Conservation (phyloP, 2,113 vertebrate genomes). For the Edolisoma coerulescens region DNA sequence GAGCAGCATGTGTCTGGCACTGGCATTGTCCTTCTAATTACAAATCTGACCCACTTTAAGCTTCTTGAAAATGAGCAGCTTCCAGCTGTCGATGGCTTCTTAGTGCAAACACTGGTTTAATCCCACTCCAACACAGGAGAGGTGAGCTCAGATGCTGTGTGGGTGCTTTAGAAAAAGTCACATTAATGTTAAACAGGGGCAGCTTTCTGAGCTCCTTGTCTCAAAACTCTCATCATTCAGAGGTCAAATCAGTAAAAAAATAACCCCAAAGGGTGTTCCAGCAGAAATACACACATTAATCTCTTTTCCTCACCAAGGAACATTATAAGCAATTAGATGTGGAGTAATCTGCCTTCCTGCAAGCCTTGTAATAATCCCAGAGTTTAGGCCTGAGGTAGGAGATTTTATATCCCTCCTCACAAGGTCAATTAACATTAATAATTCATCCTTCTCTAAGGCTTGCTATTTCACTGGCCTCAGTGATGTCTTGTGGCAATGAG, state of each 20-base stretch:
- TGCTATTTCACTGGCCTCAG: background rate
- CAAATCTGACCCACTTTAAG: background rate
- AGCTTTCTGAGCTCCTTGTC: slow-evolving; percentile 1
- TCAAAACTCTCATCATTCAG: background rate
- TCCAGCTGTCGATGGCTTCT: background rate
- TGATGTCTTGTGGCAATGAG: background rate
- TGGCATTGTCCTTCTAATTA: background rate
- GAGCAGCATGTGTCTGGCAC: background rate
- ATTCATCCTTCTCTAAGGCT: slow-evolving; percentile 34
- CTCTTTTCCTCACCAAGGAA: background rate
- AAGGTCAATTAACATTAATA: slow-evolving; percentile 58
- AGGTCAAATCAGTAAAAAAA: slow-evolving; percentile 8
- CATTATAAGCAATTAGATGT: slow-evolving; percentile 26
- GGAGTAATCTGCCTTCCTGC: slow-evolving; percentile 34
- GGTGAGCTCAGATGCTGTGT: background rate
- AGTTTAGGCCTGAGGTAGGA: slow-evolving; percentile 37
- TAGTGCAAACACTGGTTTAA: background rate
- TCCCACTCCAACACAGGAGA: background rate
- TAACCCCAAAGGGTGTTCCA: background rate
- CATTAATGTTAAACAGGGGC: background rate
- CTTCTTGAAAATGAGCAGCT: background rate
- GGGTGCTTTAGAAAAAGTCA: background rate
- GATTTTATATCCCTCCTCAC: slow-evolving; percentile 3
- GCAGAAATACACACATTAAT: background rate
- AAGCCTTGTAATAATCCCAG: slow-evolving; percentile 23